Percentiles rank a stretch among this genome's conserved stretches.
Conservation (phyloP, 53 echinoderm and acorn worm genomes). For the Echinometra lucunter region DNA sequence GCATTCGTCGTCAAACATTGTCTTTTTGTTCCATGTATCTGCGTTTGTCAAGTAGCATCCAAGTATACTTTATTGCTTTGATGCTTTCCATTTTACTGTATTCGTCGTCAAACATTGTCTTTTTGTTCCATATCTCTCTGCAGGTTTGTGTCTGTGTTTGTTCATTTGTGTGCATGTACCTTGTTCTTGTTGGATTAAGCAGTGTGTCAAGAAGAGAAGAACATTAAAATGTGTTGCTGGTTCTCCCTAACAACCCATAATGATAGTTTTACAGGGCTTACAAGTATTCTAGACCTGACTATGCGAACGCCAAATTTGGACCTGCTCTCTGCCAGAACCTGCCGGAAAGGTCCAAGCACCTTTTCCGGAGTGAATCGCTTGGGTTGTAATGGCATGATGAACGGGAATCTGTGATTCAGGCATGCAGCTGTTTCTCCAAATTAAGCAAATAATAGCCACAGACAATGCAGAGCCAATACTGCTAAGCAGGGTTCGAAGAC, state of each 20-base stretch:
- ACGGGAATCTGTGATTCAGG: slow-evolving; percentile 48
- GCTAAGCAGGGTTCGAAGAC: background rate
- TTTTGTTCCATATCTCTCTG: background rate
- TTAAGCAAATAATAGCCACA: slow-evolving; percentile 22
- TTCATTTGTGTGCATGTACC: background rate
- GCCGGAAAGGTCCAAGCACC: slow-evolving; percentile 27
- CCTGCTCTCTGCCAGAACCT: background rate
- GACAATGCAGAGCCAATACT: slow-evolving; percentile 29
- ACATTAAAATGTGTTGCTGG: background rate
- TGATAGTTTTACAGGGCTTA: background rate
- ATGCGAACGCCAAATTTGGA: background rate
- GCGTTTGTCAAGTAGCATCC: no score
- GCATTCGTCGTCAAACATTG: background rate
- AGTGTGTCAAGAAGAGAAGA: background rate
- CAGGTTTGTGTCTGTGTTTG: background rate
- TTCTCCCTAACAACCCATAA: background rate
- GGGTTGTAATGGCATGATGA: slow-evolving; percentile 3
- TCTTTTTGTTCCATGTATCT: background rate
- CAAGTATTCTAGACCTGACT: background rate
- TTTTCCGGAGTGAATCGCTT: slow-evolving; percentile 33
- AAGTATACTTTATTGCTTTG: no score
- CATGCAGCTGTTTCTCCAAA: slow-evolving; percentile 46
- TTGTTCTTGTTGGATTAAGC: background rate
- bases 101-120: background rate
- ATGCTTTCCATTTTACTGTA: no score